Evolutionary conservation across 2,797 vertebrate genomes (phyloP).

Genomic region (Zenarchopterus dispar): DNA sequence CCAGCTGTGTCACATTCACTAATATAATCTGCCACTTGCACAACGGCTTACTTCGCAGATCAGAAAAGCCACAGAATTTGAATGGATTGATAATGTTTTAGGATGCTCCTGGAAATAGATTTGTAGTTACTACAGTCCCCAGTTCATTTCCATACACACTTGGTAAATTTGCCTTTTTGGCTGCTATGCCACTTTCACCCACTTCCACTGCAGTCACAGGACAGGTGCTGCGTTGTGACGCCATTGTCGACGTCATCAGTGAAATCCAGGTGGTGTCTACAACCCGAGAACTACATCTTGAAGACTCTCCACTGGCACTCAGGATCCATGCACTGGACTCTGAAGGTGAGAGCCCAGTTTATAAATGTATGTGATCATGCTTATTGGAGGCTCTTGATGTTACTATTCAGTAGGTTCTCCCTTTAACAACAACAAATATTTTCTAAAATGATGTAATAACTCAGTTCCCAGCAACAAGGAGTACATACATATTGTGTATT

Average conservation of each 20-base stretch:
- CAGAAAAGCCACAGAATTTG: conserved; percentile 38
- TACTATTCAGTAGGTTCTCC: conserved; percentile 15
- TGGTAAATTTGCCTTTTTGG: background rate
- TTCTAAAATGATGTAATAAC: conserved; percentile 1
- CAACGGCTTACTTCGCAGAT: background rate
- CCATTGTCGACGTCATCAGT: conserved; percentile 92
- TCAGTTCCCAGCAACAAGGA: conserved; percentile 7
- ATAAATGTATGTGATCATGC: background rate
- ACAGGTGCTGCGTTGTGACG: conserved; percentile 94
- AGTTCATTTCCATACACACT: background rate
- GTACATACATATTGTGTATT: conserved; percentile 28
- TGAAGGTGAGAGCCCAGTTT: conserved; percentile 82
- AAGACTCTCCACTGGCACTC: conserved; percentile 92
- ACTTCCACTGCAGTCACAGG: conserved; percentile 84
- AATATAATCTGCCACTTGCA: conserved; percentile 3
- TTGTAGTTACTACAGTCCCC: background rate
- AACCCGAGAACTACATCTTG: conserved; percentile 94
- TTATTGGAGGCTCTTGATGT: conserved; percentile 4
- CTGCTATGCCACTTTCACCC: background rate
- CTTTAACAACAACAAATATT: background rate
- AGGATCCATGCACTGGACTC: conserved; percentile 94
- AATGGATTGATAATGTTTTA: conserved; percentile 6
- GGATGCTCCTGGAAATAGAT: background rate
- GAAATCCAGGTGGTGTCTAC: conserved; percentile 93
- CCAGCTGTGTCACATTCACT: conserved; percentile 8